A percentile compares a stretch with the other conserved stretches of the same genome.
Evolutionary conservation across 53 echinoderm and acorn worm genomes (phyloP).

Genomic region (Henricia sp.): DNA sequence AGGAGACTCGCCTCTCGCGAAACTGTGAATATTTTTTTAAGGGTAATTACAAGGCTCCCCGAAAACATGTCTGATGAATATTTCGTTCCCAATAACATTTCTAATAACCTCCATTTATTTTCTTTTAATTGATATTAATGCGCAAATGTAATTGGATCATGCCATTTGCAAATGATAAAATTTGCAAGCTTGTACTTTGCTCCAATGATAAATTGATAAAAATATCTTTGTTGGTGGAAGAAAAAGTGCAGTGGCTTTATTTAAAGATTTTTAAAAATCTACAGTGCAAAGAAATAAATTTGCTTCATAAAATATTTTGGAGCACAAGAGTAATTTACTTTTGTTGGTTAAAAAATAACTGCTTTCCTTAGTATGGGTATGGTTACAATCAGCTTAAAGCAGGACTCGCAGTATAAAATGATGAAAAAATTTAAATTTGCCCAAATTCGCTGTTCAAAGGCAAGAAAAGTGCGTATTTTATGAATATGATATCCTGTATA

Average conservation of each 20-base stretch:
- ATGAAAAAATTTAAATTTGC: no score
- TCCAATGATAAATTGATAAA: constrained; percentile 16
- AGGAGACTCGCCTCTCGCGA: neutral
- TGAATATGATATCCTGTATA: no score
- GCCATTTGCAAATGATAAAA: constrained; percentile 5
- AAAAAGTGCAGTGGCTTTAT: constrained; percentile 5
- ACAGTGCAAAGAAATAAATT: neutral
- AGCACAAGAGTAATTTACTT: neutral
- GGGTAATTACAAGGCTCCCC: constrained; percentile 17
- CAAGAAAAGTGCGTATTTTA: no score
- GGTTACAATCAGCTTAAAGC: no score
- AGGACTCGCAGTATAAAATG: no score
- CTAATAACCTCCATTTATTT: constrained; percentile 3
- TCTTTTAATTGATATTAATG: constrained; percentile 55
- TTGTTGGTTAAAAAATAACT: no score
- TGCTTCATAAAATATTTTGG: neutral
- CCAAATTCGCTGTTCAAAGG: no score
- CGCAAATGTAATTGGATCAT: constrained; percentile 28
- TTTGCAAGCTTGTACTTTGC: constrained; percentile 16
- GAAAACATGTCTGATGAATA: constrained; percentile 9
- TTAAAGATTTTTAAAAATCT: no score
- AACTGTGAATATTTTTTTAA: constrained; percentile 26
- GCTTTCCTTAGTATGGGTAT: no score
- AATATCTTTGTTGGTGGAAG: neutral
- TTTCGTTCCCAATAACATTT: constrained; percentile 11